Conservation (phyloP, 2,888 invertebrate species). For the Phymatocera aterrima region DNA sequence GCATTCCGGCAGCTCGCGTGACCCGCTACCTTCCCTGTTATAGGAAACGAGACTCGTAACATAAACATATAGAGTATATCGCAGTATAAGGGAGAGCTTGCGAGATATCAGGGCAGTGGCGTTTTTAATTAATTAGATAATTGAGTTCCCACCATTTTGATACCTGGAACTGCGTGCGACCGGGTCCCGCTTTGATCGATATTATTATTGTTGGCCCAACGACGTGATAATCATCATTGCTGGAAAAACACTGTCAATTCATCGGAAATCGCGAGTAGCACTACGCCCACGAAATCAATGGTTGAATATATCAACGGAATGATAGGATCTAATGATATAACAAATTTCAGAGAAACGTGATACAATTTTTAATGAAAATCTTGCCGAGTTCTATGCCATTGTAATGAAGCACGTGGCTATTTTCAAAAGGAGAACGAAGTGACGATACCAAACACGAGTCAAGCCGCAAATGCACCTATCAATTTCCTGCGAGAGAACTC, state of each 20-base stretch:
- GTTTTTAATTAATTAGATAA: slow-evolving; percentile 30
- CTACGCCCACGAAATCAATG: not conserved
- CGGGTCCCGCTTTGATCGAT: not conserved
- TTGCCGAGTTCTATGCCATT: too few relatives aligned
- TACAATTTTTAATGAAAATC: too few relatives aligned
- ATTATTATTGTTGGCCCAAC: not conserved
- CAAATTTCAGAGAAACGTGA: not conserved
- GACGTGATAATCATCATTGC: not conserved
- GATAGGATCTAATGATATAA: not conserved
- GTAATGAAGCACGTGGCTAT: not conserved
- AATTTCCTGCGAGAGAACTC: not conserved
- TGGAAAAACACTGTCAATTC: not conserved
- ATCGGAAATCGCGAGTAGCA: not conserved
- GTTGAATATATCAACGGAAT: not conserved
- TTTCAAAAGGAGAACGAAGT: not conserved
- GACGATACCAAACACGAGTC: not conserved
- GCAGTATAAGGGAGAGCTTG: not conserved
- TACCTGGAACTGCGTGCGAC: slow-evolving; percentile 2
- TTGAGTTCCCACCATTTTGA: not conserved
- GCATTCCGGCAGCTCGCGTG: slow-evolving; percentile 26
- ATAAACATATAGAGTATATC: not conserved
- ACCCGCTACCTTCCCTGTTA: slow-evolving; percentile 6
- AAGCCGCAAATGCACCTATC: not conserved
- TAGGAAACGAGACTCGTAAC: slow-evolving; percentile 7
- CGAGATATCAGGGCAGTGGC: slow-evolving; percentile 20